These are phyloP conservation scores for Dendropsophus ebraccatus DNA, from an alignment of 2,113 vertebrate species.

Conservation along the genomic window DNA sequence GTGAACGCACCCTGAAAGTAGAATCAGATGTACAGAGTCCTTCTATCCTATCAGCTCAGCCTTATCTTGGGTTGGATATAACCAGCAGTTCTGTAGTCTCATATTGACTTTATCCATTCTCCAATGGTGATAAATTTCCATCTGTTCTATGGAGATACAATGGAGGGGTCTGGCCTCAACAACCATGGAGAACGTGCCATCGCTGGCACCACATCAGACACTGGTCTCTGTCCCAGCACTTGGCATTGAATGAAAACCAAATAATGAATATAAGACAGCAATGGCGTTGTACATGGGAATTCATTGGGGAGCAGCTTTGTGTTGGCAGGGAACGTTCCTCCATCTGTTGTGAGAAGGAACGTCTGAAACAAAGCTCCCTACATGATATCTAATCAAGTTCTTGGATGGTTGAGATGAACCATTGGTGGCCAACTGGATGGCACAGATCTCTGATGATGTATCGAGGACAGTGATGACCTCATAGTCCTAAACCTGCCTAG, in stretches of 20 bases:
- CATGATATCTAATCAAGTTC: neutral
- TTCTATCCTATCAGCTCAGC: too few species aligned
- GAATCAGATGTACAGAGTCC: too few species aligned
- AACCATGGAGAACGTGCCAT: neutral
- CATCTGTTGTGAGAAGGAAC: conserved; percentile 28
- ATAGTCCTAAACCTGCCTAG: too few species aligned
- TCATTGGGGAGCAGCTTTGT: neutral
- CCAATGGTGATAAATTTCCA: neutral
- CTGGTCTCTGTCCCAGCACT: conserved; percentile 2
- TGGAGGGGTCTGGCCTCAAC: neutral
- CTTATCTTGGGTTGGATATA: neutral
- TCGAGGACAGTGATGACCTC: too few species aligned
- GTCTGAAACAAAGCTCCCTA: neutral
- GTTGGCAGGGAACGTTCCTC: neutral
- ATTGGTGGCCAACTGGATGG: neutral
- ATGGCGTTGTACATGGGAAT: neutral
- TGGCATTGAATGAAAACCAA: conserved; percentile 35
- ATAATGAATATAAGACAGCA: neutral
- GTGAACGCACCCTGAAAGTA: too few species aligned
- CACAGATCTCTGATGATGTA: too few species aligned
- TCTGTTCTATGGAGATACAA: neutral
- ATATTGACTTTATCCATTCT: neutral
- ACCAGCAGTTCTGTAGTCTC: neutral
- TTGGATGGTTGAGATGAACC: neutral
- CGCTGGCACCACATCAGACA: conserved; percentile 42